These are phyloP conservation scores for Hedya salicella DNA, from an alignment of 2,888 invertebrate species.

Conservation along the genomic window DNA sequence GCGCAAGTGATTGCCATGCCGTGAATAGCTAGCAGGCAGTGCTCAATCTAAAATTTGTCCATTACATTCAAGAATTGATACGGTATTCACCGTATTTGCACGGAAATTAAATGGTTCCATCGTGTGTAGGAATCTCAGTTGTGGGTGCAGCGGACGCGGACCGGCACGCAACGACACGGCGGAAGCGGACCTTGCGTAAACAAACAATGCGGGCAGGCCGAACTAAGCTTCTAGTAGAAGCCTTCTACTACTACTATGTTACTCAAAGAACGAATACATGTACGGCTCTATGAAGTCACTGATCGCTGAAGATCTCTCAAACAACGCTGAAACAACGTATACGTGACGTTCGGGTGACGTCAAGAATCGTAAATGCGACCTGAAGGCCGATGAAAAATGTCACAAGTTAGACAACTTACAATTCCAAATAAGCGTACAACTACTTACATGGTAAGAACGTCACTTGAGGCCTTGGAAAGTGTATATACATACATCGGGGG, in stretches of 20 bases:
- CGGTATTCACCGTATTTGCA: neutral
- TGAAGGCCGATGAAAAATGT: neutral
- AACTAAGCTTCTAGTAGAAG: no score
- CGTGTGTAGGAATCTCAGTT: slow-evolving; percentile 7
- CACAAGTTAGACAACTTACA: neutral
- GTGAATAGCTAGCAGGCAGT: neutral
- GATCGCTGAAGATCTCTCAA: no score
- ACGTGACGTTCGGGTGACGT: neutral
- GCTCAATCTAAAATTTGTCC: neutral
- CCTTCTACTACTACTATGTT: neutral
- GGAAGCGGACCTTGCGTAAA: slow-evolving; percentile 58
- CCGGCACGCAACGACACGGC: slow-evolving; percentile 43
- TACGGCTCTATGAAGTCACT: neutral
- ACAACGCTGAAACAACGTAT: neutral
- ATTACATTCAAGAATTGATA: neutral
- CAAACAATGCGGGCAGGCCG: slow-evolving; percentile 13
- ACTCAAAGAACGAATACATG: no score
- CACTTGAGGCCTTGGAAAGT: neutral
- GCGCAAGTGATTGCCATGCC: slow-evolving; percentile 2
- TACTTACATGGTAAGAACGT: neutral
- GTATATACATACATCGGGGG: slow-evolving; percentile 1
- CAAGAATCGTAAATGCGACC: neutral
- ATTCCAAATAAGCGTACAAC: neutral
- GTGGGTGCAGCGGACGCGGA: slow-evolving; percentile 29
- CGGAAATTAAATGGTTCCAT: neutral